phyloP scores from a whole-genome alignment of 2,888 invertebrate species.

The Amblyjoppa proteus region DNA sequence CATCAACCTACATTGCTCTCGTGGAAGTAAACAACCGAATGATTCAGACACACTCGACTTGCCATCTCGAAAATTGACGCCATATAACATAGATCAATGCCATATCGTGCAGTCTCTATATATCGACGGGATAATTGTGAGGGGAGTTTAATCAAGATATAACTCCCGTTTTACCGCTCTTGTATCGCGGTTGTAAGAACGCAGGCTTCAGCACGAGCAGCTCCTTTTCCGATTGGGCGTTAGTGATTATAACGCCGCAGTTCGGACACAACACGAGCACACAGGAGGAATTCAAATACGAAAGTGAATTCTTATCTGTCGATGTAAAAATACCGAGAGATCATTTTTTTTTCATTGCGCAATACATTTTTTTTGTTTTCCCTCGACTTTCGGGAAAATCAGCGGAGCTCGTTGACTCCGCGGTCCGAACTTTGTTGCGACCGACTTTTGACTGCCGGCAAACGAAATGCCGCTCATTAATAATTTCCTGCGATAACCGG shows the following conservation, averaged over 20 bases:
- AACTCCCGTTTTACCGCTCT: not conserved
- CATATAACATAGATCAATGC: not conserved
- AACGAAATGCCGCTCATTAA: slow-evolving; percentile 74
- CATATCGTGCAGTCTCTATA: not conserved
- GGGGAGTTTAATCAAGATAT: slow-evolving; percentile 26
- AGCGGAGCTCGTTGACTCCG: no score
- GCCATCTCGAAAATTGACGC: slow-evolving; percentile 22
- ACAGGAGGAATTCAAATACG: not conserved
- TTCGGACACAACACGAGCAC: not conserved
- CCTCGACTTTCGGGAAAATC: not conserved
- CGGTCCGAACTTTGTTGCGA: not conserved
- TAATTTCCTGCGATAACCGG: slow-evolving; percentile 73
- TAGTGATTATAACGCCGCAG: not conserved
- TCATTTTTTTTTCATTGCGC: no score
- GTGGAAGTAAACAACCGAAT: slow-evolving; percentile 53
- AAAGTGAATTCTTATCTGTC: not conserved
- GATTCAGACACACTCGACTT: slow-evolving; percentile 52
- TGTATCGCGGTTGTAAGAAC: not conserved
- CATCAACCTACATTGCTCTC: slow-evolving; percentile 58
- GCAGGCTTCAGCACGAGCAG: not conserved
- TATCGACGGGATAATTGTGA: slow-evolving; percentile 10
- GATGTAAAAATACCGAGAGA: not conserved
- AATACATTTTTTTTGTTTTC: not conserved
- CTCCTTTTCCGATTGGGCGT: slow-evolving; percentile 21
- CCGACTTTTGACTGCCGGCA: slow-evolving; percentile 19